Base-by-base conservation (phyloP, 2,797 vertebrate species). In the Semotilus atromaculatus region DNA sequence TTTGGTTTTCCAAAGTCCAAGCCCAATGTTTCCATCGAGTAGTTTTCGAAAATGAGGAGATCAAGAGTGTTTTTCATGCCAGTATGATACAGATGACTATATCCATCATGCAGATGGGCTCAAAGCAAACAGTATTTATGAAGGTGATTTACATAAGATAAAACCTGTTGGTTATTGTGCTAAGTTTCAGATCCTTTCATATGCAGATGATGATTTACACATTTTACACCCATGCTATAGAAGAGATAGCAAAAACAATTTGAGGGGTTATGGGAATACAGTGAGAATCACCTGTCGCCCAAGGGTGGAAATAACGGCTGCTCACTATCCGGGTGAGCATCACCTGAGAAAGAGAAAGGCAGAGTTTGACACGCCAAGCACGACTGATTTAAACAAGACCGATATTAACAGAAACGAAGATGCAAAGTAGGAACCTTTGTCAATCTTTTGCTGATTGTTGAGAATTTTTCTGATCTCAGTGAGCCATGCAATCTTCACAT, bases 401-500 rank as follows among this genome's bases (percentile, higher is more conserved):
- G 18, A 82, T 76, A 73, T 78, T 18, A 66, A 77, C 19, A 80
- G 18, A 72, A 40, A 45, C 34, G 9, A 23, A 85, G 36, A 38
- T 40, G 18, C 45, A 71, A 36, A 78, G 36, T 80, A 87, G 5
- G 84, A 90, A 98, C 97, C 97, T 96, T 96, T 94, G 83, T 86
- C 90, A 79, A 94, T 91, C 92, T 96, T 97, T 87, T 96, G 95
- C 88, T 97, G 97, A 89, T 95, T 97, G 88, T 96, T 95, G 86
- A 99, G 93, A 91, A 99, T 95, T 90, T 95, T 98, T 89, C 94
- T 93, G 77, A 99, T 97, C 95, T 98, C 97, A 48, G 92, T 96
- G 86, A 99, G 89, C 98, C 98, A 99, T 1, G 95, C 91, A 85
- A 95, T 94, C 94, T 99, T 99, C 92, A 97, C 92, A 88, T 99